A percentile compares a stretch with the other conserved stretches of the same genome.
Evolutionary conservation across 2,888 invertebrate genomes (phyloP).

Genomic region (Thelaira solivaga): DNA sequence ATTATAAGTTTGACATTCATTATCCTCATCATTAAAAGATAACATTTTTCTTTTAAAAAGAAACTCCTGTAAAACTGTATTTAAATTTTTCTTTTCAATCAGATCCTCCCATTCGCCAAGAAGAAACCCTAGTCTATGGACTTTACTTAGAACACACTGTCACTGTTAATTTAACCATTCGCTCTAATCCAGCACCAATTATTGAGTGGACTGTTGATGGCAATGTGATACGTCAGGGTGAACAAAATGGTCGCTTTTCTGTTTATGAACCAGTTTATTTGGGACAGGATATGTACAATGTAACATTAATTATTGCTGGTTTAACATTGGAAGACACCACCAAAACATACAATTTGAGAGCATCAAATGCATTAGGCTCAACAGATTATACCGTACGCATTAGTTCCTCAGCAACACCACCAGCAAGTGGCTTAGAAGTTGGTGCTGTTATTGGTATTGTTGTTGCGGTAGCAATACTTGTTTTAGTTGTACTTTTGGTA

Average conservation of each 20-base stretch:
- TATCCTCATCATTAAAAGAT: not conserved
- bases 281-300: constrained; percentile 83
- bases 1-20: too few species aligned
- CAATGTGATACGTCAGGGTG: constrained; percentile 78
- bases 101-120: constrained; percentile 82
- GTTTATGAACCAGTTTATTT: constrained; percentile 72
- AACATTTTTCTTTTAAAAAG: not conserved
- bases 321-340: constrained; percentile 87
- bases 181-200: constrained; percentile 84
- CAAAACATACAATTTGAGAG: constrained; percentile 82
- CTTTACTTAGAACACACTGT: constrained; percentile 85
- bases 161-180: constrained; percentile 84
- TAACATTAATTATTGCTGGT: constrained; percentile 82
- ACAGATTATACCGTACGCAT: constrained; percentile 83
- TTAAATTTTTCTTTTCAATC: not conserved
- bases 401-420: constrained; percentile 83
- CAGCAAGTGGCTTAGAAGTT: constrained; percentile 84
- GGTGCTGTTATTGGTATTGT: constrained; percentile 87
- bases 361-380: constrained; percentile 83
- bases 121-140: constrained; percentile 84
- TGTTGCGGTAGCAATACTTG: constrained; percentile 82
- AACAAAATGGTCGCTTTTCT: constrained; percentile 72
- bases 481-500: constrained; percentile 83
- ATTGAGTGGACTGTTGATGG: constrained; percentile 84
- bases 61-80: too few species aligned